A percentile compares a stretch with the other conserved stretches of the same genome.
Evolutionary conservation across 2,888 invertebrate genomes (phyloP).

Genomic region (Leptinotarsa peninsularis): DNA sequence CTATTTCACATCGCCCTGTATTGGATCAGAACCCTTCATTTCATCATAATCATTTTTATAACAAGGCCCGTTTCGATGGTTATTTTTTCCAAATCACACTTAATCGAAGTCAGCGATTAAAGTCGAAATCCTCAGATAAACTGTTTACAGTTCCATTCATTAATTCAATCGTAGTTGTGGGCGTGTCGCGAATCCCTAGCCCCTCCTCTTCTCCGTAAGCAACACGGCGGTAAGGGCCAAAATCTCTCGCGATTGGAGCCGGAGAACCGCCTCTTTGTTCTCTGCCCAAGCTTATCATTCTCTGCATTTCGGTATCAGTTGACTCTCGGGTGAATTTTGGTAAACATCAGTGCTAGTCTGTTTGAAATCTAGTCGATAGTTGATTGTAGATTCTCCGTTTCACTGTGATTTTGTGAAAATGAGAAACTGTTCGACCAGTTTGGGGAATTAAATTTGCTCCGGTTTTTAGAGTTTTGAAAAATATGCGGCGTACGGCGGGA

Average conservation of each 20-base stretch:
- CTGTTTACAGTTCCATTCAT: slow-evolving; percentile 61
- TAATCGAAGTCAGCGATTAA: slow-evolving; percentile 42
- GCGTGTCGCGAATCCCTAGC: slow-evolving; percentile 44
- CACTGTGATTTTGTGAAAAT: not conserved
- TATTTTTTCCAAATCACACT: slow-evolving; percentile 16
- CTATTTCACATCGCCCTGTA: not conserved
- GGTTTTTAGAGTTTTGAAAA: not conserved
- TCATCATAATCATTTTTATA: slow-evolving; percentile 15
- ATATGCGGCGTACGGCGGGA: slow-evolving; percentile 3
- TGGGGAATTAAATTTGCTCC: not conserved
- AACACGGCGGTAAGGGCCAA: slow-evolving; percentile 33
- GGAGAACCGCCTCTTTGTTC: slow-evolving; percentile 41
- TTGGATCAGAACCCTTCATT: not conserved
- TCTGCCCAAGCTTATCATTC: slow-evolving; percentile 55
- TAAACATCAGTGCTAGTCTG: slow-evolving; percentile 52
- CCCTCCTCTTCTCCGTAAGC: slow-evolving; percentile 45
- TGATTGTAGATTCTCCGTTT: not conserved
- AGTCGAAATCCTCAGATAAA: slow-evolving; percentile 51
- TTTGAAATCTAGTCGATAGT: slow-evolving; percentile 22
- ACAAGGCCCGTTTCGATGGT: slow-evolving; percentile 11
- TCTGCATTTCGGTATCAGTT: slow-evolving; percentile 59
- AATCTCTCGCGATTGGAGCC: slow-evolving; percentile 32
- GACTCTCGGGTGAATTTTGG: slow-evolving; percentile 58
- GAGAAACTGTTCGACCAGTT: not conserved
- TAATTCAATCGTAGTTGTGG: slow-evolving; percentile 58